Conservation (phyloP, 2,113 vertebrate species). For the Tetraodon nigroviridis region DNA sequence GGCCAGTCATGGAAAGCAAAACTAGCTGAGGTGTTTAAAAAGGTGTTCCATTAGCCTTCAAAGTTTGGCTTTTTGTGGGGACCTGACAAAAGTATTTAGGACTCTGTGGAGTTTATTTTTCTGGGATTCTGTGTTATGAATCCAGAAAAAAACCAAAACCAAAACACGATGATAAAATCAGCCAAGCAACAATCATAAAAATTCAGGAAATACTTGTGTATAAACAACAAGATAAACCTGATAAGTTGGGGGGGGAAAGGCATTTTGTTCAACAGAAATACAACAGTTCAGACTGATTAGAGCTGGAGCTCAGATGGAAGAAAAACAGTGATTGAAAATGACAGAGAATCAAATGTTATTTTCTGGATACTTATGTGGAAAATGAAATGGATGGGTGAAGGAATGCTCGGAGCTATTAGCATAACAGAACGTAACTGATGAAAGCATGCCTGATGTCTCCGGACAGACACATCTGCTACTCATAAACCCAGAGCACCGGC, state of each 20-base stretch:
- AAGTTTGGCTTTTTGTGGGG: constrained; percentile 16
- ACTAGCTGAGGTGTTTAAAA: constrained; percentile 6
- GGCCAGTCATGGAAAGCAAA: constrained; percentile 16
- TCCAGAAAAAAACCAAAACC: constrained; percentile 15
- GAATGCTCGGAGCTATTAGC: constrained; percentile 11
- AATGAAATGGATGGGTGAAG: constrained; percentile 33
- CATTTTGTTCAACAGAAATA: constrained; percentile 8
- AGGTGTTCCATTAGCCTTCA: constrained; percentile 12
- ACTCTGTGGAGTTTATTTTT: background rate
- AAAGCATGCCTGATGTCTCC: constrained; percentile 12
- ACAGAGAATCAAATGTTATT: constrained; percentile 9
- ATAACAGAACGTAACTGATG: constrained; percentile 15
- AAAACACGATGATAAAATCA: constrained; percentile 16
- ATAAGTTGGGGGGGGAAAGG: background rate
- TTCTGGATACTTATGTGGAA: constrained; percentile 35
- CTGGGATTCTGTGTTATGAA: background rate
- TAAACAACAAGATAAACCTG: constrained; percentile 29
- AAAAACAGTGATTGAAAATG: constrained; percentile 5
- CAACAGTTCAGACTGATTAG: background rate
- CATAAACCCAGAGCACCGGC: constrained; percentile 1
- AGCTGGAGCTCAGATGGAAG: background rate
- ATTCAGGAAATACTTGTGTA: constrained; percentile 19
- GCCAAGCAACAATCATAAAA: constrained; percentile 3
- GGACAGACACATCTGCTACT: constrained; percentile 9
- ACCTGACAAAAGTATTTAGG: background rate